Conservation (phyloP, 2,113 vertebrate genomes). For the Pimephales promelas region DNA sequence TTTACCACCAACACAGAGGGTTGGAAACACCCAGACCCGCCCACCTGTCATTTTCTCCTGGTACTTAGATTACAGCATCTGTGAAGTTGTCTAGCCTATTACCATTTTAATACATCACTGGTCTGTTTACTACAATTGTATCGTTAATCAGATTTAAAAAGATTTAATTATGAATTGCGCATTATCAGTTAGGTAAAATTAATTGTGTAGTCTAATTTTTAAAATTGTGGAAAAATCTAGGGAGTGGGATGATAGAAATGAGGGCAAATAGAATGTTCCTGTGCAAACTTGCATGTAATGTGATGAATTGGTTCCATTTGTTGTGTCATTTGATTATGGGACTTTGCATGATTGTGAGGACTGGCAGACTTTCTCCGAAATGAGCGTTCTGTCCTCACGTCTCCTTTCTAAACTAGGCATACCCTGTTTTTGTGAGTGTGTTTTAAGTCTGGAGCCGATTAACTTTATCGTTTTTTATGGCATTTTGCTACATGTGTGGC, state of each 20-base stretch:
- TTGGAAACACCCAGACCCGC: slow-evolving; percentile 17
- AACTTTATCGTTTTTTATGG: slow-evolving; percentile 63
- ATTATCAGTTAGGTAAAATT: neutral
- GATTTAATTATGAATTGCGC: neutral
- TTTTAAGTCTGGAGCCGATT: slow-evolving; percentile 51
- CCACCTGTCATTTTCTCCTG: slow-evolving; percentile 37
- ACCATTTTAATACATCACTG: neutral
- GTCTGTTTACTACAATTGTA: neutral
- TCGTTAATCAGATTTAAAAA: neutral
- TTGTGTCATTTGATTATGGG: neutral
- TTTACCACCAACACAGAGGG: slow-evolving; percentile 41
- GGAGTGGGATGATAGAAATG: neutral
- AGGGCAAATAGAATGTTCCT: neutral
- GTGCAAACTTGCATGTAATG: neutral
- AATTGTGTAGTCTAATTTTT: neutral
- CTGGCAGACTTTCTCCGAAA: neutral
- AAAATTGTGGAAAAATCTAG: neutral
- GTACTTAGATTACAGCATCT: slow-evolving; percentile 18
- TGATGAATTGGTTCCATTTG: slow-evolving; percentile 4
- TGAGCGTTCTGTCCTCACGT: slow-evolving; percentile 25
- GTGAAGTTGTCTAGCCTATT: neutral
- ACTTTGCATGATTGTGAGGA: slow-evolving; percentile 25
- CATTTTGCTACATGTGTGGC: slow-evolving; percentile 61
- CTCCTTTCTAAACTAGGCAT: slow-evolving; percentile 28
- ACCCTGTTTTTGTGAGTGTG: slow-evolving; percentile 43